Percentiles rank a stretch among this genome's conserved stretches.
Evolutionary conservation across 2,888 invertebrate species (phyloP).

Genomic region (Norana najaformis): DNA sequence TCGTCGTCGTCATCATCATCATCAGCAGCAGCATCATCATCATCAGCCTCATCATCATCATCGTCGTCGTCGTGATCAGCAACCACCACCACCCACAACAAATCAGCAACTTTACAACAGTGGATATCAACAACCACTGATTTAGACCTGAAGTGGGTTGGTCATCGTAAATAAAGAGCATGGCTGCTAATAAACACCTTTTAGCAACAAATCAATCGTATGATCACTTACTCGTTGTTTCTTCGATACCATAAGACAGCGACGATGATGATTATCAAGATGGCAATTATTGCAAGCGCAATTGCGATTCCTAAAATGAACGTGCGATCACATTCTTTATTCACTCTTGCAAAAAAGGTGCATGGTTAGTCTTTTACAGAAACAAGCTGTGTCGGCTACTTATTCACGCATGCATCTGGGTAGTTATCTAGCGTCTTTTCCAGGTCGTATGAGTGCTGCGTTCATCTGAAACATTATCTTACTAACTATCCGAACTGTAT

Average conservation of each 20-base stretch:
- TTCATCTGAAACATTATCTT: too few relatives aligned
- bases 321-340: not conserved
- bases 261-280: not conserved
- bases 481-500: too few relatives aligned
- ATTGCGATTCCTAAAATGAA: constrained; percentile 3
- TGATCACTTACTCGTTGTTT: not conserved
- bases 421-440: too few relatives aligned
- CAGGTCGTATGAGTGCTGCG: too few relatives aligned
- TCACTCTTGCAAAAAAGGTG: not conserved
- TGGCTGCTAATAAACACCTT: too few relatives aligned
- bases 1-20: constrained; percentile 35
- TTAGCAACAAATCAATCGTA: not conserved
- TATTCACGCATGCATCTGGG: too few relatives aligned
- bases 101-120: too few relatives aligned
- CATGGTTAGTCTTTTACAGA: not conserved
- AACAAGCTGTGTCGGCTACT: too few relatives aligned
- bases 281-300: not conserved
- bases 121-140: too few relatives aligned
- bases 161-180: too few relatives aligned
- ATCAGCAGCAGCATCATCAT: constrained; percentile 33
- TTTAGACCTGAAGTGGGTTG: too few relatives aligned
- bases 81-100: not conserved
- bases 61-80: not conserved
- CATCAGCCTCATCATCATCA: constrained; percentile 33
- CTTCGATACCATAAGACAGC: not conserved